Conservation (phyloP, 2,113 vertebrate genomes). For the Cryptomyrus ogoouensis region DNA sequence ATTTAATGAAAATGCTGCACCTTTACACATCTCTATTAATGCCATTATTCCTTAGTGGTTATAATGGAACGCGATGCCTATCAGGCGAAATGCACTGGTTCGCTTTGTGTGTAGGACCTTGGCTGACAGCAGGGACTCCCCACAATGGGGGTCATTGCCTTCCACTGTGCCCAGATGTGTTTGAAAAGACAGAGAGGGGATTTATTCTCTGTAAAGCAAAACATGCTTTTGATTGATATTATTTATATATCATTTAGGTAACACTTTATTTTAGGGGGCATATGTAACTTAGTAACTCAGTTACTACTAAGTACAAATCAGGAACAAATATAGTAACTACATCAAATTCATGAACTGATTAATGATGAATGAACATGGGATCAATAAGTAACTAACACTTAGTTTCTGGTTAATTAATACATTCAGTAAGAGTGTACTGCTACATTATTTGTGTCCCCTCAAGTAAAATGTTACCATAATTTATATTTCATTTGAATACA, state of each 20-base stretch:
- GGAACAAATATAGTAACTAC: neutral
- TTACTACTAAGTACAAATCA: neutral
- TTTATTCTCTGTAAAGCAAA: neutral
- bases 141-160: neutral
- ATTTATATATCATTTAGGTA: neutral
- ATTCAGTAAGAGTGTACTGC: neutral
- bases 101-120: neutral
- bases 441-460: neutral
- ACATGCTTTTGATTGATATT: neutral
- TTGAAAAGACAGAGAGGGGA: neutral
- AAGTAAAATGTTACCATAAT: neutral
- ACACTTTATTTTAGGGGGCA: neutral
- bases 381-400: neutral
- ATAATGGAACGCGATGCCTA: neutral
- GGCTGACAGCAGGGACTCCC: neutral
- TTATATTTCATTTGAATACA: neutral
- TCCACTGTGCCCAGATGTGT: neutral
- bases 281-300: neutral
- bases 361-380: neutral
- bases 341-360: neutral
- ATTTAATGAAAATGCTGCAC: neutral
- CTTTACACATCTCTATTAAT: neutral
- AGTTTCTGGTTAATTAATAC: neutral
- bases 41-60: neutral
- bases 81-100: neutral